Evolutionary conservation across 2,113 vertebrate genomes (phyloP).

Genomic region (Dunckerocampus dactyliophorus): DNA sequence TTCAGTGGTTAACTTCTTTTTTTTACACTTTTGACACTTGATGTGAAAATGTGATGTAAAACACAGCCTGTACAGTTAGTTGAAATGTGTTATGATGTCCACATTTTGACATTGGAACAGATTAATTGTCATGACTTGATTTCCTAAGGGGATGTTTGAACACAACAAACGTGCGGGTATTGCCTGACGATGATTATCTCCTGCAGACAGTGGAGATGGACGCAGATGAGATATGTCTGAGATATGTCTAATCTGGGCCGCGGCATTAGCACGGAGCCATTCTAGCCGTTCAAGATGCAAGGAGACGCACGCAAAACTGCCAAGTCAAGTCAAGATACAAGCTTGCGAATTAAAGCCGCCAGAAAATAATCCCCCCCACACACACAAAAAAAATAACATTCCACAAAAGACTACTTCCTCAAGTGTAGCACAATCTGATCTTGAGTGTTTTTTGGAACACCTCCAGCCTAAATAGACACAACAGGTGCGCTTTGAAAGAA

Average conservation of each 20-base stretch:
- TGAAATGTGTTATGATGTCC: not conserved
- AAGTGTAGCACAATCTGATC: not conserved
- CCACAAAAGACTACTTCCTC: too few relatives aligned
- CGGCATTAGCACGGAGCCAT: conserved; percentile 21
- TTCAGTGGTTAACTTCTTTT: not conserved
- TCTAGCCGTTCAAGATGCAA: conserved; percentile 24
- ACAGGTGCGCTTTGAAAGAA: not conserved
- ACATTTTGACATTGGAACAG: not conserved
- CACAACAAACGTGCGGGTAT: conserved; percentile 9
- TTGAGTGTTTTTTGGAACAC: not conserved
- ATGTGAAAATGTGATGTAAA: not conserved
- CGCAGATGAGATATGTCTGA: conserved; percentile 10
- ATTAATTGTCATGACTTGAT: not conserved
- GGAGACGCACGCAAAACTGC: conserved; percentile 9
- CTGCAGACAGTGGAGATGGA: not conserved
- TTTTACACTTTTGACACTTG: not conserved
- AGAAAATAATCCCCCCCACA: too few relatives aligned
- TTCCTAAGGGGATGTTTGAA: too few relatives aligned
- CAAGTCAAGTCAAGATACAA: not conserved
- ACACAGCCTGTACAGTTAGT: not conserved
- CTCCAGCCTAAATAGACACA: not conserved
- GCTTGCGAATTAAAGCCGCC: conserved; percentile 3
- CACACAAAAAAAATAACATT: not conserved
- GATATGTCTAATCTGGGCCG: conserved; percentile 21
- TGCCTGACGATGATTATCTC: conserved; percentile 7